Percentiles rank a stretch among this genome's conserved stretches.
Conservation (phyloP, 2,888 invertebrate species). For the Chymomyza amoena region DNA sequence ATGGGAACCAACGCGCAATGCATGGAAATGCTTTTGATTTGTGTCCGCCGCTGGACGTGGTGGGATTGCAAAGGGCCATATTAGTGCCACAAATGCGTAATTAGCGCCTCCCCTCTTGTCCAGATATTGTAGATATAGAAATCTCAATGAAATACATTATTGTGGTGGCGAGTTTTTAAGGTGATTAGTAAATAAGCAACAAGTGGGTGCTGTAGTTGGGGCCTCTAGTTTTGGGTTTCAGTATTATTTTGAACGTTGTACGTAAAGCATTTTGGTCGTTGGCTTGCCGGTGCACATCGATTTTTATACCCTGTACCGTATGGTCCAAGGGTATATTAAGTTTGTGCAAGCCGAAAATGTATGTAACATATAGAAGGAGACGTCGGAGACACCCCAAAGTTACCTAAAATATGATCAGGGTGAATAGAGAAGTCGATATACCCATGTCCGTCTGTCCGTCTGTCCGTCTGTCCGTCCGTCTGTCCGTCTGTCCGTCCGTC, state of each 20-base stretch:
- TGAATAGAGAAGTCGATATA: too few species aligned
- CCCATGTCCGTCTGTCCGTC: too few species aligned
- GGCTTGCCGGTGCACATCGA: neutral
- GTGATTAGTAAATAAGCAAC: neutral
- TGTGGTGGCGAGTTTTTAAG: neutral
- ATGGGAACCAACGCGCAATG: conserved; percentile 37
- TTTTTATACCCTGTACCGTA: too few species aligned
- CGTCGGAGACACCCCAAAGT: too few species aligned
- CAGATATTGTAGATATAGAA: conserved; percentile 42
- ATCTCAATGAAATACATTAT: conserved; percentile 41
- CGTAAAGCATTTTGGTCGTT: conserved; percentile 27
- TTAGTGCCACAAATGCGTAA: conserved; percentile 51
- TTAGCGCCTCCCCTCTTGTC: neutral
- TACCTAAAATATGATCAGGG: too few species aligned
- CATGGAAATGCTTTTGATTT: conserved; percentile 45
- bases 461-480: too few species aligned
- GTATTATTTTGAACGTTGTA: conserved; percentile 39
- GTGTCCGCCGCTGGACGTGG: conserved; percentile 37
- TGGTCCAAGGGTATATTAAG: too few species aligned
- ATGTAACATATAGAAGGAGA: too few species aligned
- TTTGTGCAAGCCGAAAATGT: too few species aligned
- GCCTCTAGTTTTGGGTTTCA: conserved; percentile 20
- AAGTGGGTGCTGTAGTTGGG: neutral
- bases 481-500: too few species aligned
- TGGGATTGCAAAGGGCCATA: conserved; percentile 38